Evolutionary conservation across 2,888 invertebrate genomes (phyloP).

Genomic region (Acanthacorydalis orientalis): DNA sequence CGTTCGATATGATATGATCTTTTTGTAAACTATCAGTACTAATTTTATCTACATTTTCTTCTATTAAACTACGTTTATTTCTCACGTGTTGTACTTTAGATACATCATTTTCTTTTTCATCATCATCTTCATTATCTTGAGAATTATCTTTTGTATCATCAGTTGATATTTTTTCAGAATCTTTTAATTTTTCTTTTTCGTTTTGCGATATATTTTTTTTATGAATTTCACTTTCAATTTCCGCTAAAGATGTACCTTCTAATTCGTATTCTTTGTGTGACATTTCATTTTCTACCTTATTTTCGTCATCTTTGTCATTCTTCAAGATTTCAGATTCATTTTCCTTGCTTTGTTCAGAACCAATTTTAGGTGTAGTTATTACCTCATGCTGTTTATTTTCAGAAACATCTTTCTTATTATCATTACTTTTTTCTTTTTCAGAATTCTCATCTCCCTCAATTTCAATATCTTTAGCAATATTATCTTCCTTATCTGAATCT

Average conservation of each 20-base stretch:
- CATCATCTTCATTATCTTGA: background rate
- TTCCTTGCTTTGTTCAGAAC: too few relatives aligned
- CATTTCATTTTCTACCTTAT: background rate
- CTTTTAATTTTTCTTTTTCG: too few relatives aligned
- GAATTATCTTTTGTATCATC: background rate
- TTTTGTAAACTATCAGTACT: too few relatives aligned
- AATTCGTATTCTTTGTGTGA: background rate
- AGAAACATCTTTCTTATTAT: background rate
- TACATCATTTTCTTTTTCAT: background rate
- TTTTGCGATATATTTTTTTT: too few relatives aligned
- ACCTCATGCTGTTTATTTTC: background rate
- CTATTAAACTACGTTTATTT: too few relatives aligned
- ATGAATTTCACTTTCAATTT: too few relatives aligned
- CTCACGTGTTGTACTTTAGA: conserved; percentile 1
- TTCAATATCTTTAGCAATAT: background rate
- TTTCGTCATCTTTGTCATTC: background rate
- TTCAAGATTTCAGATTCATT: too few relatives aligned
- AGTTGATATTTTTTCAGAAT: too few relatives aligned
- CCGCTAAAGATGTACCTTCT: too few relatives aligned
- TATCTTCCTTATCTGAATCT: conserved; percentile 5
- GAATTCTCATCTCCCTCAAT: background rate
- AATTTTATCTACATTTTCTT: too few relatives aligned
- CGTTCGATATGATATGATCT: background rate
- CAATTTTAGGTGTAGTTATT: background rate
- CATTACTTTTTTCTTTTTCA: background rate